Conservation (phyloP, 2,888 invertebrate species). For the Herminia tarsipennalis region DNA sequence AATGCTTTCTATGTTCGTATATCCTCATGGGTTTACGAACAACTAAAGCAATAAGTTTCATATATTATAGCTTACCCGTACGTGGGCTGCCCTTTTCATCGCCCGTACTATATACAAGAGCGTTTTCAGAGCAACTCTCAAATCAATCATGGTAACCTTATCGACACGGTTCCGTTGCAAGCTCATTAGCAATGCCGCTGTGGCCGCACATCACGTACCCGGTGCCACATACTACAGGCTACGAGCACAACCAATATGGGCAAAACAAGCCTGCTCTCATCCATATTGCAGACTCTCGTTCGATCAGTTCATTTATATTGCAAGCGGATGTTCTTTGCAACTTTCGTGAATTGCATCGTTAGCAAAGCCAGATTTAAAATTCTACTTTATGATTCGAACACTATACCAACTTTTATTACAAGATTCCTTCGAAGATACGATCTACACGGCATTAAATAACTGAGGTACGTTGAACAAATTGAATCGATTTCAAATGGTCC, state of each 20-base stretch:
- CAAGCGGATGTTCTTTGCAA: slow-evolving; percentile 57
- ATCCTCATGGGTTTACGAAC: too few relatives aligned
- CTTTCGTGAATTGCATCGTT: slow-evolving; percentile 51
- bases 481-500: slow-evolving; percentile 54
- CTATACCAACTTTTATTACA: slow-evolving; percentile 13
- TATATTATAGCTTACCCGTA: too few relatives aligned
- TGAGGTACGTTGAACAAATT: slow-evolving; percentile 56
- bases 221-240: slow-evolving; percentile 49
- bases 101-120: slow-evolving; percentile 25
- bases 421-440: slow-evolving; percentile 25
- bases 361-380: slow-evolving; percentile 31
- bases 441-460: slow-evolving; percentile 44
- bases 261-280: slow-evolving; percentile 66
- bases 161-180: slow-evolving; percentile 48
- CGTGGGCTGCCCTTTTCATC: slow-evolving; percentile 1
- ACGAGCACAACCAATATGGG: slow-evolving; percentile 55
- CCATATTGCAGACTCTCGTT: slow-evolving; percentile 63
- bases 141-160: slow-evolving; percentile 50
- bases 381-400: slow-evolving; percentile 1
- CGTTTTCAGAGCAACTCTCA: slow-evolving; percentile 31
- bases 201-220: slow-evolving; percentile 41
- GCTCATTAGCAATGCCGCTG: slow-evolving; percentile 55
- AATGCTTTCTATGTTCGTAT: too few relatives aligned
- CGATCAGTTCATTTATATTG: slow-evolving; percentile 70
- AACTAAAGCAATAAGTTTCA: too few relatives aligned